Percentiles rank a stretch among this genome's conserved stretches.
These are phyloP conservation scores for Poeciliopsis occidentalis DNA, from an alignment of 2,113 vertebrate species.

Conservation along the genomic window DNA sequence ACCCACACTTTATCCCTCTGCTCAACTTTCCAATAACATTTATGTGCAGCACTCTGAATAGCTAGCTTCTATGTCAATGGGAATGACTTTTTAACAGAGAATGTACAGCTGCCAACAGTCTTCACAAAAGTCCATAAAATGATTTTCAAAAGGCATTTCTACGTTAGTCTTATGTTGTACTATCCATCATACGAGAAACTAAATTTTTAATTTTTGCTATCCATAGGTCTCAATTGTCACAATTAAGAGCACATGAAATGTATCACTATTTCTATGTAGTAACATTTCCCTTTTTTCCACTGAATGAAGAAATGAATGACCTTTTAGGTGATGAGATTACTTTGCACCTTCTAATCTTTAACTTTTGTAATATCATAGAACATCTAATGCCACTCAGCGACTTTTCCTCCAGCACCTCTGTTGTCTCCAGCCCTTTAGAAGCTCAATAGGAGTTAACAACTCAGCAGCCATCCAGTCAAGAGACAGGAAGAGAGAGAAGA, in stretches of 20 bases:
- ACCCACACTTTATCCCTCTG: neutral
- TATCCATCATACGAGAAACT: neutral
- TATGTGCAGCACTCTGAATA: neutral
- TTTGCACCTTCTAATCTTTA: constrained; percentile 37
- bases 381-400: constrained; percentile 40
- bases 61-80: neutral
- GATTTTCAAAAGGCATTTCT: neutral
- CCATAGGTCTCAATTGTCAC: neutral
- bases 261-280: neutral
- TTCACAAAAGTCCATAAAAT: neutral
- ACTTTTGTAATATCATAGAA: constrained; percentile 59
- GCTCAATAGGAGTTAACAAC: constrained; percentile 49
- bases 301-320: neutral
- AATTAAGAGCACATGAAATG: neutral
- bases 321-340: neutral
- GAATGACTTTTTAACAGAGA: neutral
- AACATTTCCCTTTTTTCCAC: too few species aligned
- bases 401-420: constrained; percentile 49
- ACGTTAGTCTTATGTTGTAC: neutral
- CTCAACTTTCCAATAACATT: neutral
- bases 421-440: constrained; percentile 28
- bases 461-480: constrained; percentile 56
- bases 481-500: constrained; percentile 31
- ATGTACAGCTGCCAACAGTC: neutral
- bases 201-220: neutral